A percentile compares a stretch with the other conserved stretches of the same genome.
These are phyloP conservation scores for Phaethon lepturus DNA, from an alignment of 2,113 vertebrate species.

Conservation along the genomic window DNA sequence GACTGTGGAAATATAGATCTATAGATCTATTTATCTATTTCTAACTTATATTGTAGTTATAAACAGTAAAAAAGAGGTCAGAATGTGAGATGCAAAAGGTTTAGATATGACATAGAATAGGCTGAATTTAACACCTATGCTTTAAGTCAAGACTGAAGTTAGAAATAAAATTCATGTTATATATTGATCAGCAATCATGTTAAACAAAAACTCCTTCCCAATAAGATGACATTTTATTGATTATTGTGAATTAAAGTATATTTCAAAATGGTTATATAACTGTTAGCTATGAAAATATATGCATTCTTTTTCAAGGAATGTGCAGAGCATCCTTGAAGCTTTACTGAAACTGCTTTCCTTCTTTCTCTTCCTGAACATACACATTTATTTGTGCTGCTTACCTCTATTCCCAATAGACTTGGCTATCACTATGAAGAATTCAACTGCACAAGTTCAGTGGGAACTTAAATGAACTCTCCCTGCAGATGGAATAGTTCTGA, in stretches of 20 bases:
- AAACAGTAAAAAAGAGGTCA: background rate
- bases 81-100: background rate
- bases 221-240: background rate
- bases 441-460: background rate
- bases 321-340: background rate
- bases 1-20: background rate
- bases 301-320: background rate
- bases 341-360: background rate
- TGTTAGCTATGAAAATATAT: background rate
- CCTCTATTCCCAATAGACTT: background rate
- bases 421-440: background rate
- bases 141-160: background rate
- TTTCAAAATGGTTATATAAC: background rate
- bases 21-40: background rate
- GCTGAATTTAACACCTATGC: background rate
- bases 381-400: background rate
- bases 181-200: background rate
- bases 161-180: background rate
- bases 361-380: background rate
- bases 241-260: background rate
- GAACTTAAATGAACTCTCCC: conserved; percentile 11
- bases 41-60: background rate
- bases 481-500: conserved; percentile 11
- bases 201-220: background rate
- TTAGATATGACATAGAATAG: background rate